phyloP scores from a whole-genome alignment of 2,888 invertebrate species.

The Schizotus pectinicornis region DNA sequence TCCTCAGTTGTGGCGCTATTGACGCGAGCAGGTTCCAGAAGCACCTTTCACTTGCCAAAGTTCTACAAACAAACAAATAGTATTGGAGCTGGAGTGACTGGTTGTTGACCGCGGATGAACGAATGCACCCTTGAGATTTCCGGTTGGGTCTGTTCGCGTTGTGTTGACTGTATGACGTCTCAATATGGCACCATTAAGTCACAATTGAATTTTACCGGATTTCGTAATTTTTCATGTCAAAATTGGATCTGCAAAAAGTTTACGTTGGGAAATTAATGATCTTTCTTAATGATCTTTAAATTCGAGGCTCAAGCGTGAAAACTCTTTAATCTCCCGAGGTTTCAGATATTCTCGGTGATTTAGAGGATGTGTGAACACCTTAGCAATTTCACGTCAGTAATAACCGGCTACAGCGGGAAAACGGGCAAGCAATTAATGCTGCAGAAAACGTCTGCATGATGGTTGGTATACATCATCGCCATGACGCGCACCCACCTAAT shows the following conservation, averaged over 20 bases:
- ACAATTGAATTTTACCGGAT: conserved; percentile 16
- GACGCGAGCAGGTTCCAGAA: not conserved
- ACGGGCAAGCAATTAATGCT: too few species aligned
- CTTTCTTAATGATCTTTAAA: conserved; percentile 15
- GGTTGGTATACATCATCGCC: not conserved
- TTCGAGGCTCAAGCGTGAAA: conserved; percentile 20
- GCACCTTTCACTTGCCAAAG: not conserved
- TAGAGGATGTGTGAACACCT: not conserved
- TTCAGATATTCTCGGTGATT: conserved; percentile 13
- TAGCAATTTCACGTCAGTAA: not conserved
- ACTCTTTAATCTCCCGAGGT: conserved; percentile 19
- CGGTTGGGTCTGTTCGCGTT: not conserved
- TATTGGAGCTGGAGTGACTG: not conserved
- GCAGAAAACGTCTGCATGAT: not conserved
- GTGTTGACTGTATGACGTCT: conserved; percentile 16
- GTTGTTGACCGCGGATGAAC: conserved; percentile 18
- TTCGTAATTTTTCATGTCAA: conserved; percentile 34
- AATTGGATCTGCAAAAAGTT: conserved; percentile 10
- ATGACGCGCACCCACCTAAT: not conserved
- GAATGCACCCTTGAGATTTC: conserved; percentile 32
- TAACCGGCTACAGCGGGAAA: not conserved
- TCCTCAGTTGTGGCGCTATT: conserved; percentile 1
- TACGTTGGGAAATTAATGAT: conserved; percentile 28
- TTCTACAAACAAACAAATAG: not conserved
- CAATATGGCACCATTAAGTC: conserved; percentile 19